Evolutionary conservation across 2,113 vertebrate species (phyloP).

Genomic region (Ochotona curzoniae): DNA sequence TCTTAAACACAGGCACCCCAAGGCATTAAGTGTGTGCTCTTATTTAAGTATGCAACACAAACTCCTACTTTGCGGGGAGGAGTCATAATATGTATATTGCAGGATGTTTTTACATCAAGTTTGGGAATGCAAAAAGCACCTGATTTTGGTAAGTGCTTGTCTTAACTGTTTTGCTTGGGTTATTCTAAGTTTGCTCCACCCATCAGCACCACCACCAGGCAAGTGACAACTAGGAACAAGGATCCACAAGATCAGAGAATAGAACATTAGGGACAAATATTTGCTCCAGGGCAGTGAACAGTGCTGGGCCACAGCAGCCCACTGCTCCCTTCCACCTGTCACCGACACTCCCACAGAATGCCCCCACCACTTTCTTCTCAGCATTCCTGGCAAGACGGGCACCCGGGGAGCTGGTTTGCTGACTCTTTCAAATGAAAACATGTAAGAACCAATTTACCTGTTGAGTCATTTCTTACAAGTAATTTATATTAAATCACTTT

Average conservation of each 20-base stretch:
- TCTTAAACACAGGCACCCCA: neutral
- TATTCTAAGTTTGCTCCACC: neutral
- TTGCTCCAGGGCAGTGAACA: neutral
- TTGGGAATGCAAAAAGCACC: neutral
- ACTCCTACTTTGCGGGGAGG: neutral
- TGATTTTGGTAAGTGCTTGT: neutral
- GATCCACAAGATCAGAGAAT: neutral
- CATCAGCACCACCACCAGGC: neutral
- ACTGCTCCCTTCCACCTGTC: neutral
- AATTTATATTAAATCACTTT: neutral
- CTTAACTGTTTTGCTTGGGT: constrained; percentile 1
- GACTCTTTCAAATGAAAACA: constrained; percentile 29
- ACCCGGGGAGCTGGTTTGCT: neutral
- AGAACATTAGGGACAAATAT: neutral
- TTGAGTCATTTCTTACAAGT: neutral
- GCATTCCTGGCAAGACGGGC: neutral
- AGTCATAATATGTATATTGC: neutral
- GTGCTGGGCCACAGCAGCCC: neutral
- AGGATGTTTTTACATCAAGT: neutral
- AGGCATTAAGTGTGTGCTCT: neutral
- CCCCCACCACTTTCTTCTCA: neutral
- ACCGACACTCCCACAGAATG: neutral
- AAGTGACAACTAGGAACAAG: neutral
- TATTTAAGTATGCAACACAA: neutral
- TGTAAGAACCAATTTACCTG: neutral